Percentiles rank a stretch among this genome's conserved stretches.
phyloP scores from a whole-genome alignment of 2,797 vertebrate genomes.

The Hafferia zeledoni region DNA sequence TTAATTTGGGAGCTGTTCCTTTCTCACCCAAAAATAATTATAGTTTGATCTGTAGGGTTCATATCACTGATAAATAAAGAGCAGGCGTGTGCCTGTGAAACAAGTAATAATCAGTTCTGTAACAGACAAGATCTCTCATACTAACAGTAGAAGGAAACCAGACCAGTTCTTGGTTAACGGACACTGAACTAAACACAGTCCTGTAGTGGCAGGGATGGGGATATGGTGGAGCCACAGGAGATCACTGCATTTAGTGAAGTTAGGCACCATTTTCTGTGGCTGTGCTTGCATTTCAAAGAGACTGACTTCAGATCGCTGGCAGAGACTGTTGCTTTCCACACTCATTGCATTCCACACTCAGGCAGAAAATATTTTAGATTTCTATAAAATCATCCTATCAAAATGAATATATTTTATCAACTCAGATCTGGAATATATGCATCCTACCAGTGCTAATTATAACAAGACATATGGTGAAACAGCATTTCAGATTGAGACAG shows the following conservation, averaged over 20 bases:
- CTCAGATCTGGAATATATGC: conserved; percentile 50
- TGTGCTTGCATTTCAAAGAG: neutral
- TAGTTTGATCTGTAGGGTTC: neutral
- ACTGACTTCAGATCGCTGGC: conserved; percentile 26
- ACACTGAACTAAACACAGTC: neutral
- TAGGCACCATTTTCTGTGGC: neutral
- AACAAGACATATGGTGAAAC: conserved; percentile 56
- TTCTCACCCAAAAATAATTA: neutral
- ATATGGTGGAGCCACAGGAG: neutral
- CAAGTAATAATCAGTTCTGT: neutral
- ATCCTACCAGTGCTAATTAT: conserved; percentile 45
- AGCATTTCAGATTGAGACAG: conserved; percentile 54
- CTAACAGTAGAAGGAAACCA: neutral
- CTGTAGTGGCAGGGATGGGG: neutral
- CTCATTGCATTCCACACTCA: conserved; percentile 24
- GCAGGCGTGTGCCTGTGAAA: neutral
- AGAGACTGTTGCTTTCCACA: conserved; percentile 33
- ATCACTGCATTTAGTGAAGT: neutral
- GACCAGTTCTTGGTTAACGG: neutral
- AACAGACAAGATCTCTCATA: neutral
- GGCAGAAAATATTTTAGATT: conserved; percentile 64
- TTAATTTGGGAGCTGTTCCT: neutral
- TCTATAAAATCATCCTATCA: conserved; percentile 53
- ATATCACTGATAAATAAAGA: conserved; percentile 10
- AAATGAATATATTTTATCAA: conserved; percentile 66